Conservation (phyloP, 2,888 invertebrate species). For the Lochmaea capreae region DNA sequence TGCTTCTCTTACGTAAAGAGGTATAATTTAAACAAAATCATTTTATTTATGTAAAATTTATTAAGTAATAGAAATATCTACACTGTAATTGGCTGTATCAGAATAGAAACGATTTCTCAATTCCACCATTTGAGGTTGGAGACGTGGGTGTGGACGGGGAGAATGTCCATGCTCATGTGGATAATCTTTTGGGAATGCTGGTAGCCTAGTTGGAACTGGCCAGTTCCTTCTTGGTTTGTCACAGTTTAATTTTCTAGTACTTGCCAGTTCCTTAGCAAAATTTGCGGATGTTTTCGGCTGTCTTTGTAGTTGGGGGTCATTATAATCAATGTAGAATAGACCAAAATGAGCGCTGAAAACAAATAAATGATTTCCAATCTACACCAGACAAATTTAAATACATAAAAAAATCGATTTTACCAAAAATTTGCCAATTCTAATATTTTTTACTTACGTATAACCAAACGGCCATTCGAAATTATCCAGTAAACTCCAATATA, state of each 20-base stretch:
- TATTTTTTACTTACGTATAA: constrained; percentile 47
- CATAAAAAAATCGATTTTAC: too few relatives aligned
- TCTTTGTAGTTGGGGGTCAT: constrained; percentile 1
- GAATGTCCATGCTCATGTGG: not conserved
- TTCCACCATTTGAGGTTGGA: not conserved
- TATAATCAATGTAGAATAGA: constrained; percentile 6
- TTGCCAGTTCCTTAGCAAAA: not conserved
- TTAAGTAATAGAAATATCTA: not conserved
- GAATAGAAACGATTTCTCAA: not conserved
- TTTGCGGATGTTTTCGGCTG: constrained; percentile 6
- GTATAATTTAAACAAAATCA: too few relatives aligned
- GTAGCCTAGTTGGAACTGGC: not conserved
- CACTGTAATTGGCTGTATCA: not conserved
- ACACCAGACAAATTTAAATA: too few relatives aligned
- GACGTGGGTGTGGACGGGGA: not conserved
- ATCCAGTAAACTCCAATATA: constrained; percentile 56
- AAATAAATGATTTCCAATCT: not conserved
- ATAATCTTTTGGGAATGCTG: constrained; percentile 1
- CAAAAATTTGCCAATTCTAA: too few relatives aligned
- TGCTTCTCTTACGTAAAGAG: too few relatives aligned
- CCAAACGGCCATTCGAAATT: constrained; percentile 66
- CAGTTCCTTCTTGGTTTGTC: not conserved
- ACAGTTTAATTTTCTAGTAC: constrained; percentile 1
- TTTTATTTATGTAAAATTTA: not conserved
- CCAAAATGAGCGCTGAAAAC: constrained; percentile 20